These are phyloP conservation scores for Cryptocheilus praepositus DNA, from an alignment of 2,888 invertebrate genomes.

Conservation along the genomic window DNA sequence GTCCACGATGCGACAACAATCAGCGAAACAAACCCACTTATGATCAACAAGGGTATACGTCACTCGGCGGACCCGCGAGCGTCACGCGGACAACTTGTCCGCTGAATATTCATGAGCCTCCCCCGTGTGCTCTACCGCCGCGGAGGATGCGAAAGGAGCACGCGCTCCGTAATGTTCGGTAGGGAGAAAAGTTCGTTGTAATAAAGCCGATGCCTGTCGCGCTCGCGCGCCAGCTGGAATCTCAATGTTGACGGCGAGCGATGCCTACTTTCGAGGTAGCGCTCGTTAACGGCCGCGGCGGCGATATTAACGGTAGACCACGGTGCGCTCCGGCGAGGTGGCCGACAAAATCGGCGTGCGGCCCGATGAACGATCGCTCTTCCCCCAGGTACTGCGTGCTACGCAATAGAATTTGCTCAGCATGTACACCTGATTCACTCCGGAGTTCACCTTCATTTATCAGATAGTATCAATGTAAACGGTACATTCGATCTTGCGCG, in stretches of 20 bases:
- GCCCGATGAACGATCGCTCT: not conserved
- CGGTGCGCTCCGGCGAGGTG: not conserved
- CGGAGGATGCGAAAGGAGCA: conserved; percentile 15
- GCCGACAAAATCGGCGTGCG: not conserved
- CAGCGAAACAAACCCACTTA: conserved; percentile 72
- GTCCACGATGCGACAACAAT: conserved; percentile 67
- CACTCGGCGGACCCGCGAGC: conserved; percentile 58
- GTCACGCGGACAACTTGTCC: conserved; percentile 64
- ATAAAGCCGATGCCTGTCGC: conserved; percentile 23
- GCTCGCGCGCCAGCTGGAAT: conserved; percentile 4
- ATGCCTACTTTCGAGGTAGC: not conserved
- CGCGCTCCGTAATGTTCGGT: conserved; percentile 1
- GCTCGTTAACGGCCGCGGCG: not conserved
- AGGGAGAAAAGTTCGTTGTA: conserved; percentile 9
- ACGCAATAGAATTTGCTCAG: conserved; percentile 8
- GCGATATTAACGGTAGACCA: conserved; percentile 7
- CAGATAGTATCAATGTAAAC: conserved; percentile 28
- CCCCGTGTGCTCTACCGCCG: conserved; percentile 28
- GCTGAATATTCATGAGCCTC: conserved; percentile 69
- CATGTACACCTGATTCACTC: conserved; percentile 17
- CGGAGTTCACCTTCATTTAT: conserved; percentile 25
- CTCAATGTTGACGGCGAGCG: too few species aligned
- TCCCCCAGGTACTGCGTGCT: not conserved
- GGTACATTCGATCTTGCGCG: conserved; percentile 23
- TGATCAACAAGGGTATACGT: conserved; percentile 71